Percentiles rank a stretch among this genome's conserved stretches.
These are phyloP conservation scores for Taeniopygia guttata DNA, from an alignment of 2,797 vertebrate species.

Conservation along the genomic window DNA sequence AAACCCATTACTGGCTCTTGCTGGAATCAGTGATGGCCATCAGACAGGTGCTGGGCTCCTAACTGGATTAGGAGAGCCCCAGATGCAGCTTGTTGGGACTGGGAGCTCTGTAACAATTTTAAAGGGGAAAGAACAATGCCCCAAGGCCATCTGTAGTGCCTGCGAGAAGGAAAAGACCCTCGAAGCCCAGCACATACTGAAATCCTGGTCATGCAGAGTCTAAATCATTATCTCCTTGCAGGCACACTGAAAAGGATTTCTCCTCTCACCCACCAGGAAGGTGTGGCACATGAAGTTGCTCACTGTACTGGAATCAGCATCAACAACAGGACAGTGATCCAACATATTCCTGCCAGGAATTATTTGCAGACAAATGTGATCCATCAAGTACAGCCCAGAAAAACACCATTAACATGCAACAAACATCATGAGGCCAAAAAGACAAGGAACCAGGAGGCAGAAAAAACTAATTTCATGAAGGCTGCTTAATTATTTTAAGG, in stretches of 20 bases:
- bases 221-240: neutral
- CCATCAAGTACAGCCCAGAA: constrained; percentile 39
- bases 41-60: accelerated
- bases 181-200: neutral
- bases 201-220: neutral
- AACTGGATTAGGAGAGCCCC: neutral
- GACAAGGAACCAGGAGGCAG: neutral
- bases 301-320: neutral
- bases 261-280: neutral
- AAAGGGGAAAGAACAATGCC: neutral
- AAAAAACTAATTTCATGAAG: neutral
- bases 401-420: neutral
- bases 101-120: neutral
- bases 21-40: neutral
- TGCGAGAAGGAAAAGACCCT: neutral
- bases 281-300: neutral
- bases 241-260: neutral
- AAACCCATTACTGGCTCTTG: neutral
- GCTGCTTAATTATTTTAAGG: neutral
- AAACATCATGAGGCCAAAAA: constrained; percentile 3
- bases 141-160: neutral
- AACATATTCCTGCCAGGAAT: constrained; percentile 31
- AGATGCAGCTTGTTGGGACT: neutral
- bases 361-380: constrained; percentile 53
- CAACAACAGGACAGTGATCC: constrained; percentile 40